phyloP scores from a whole-genome alignment of 2,888 invertebrate species.

The Euclidia mi region DNA sequence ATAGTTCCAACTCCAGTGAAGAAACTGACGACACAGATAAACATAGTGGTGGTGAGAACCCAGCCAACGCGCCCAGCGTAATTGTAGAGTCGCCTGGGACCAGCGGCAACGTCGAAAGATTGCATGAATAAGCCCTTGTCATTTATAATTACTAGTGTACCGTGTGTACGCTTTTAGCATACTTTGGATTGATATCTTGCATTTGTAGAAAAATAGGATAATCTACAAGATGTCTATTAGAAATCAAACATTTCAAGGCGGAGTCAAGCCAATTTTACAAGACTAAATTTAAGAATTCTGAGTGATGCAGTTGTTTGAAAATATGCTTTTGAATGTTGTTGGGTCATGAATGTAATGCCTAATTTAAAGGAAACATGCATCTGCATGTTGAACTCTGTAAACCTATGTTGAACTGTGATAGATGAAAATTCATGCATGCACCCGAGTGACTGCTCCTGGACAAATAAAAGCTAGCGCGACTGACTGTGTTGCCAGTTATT shows the following conservation, averaged over 20 bases:
- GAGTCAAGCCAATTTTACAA: too few species aligned
- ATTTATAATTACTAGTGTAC: constrained; percentile 8
- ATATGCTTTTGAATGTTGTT: too few species aligned
- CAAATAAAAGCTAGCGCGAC: constrained; percentile 30
- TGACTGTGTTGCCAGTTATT: constrained; percentile 41
- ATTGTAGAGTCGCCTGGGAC: constrained; percentile 78
- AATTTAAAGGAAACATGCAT: background rate
- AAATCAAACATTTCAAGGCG: background rate
- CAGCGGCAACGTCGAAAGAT: constrained; percentile 82
- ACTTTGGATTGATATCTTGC: constrained; percentile 3
- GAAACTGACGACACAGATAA: constrained; percentile 45
- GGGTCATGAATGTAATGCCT: too few species aligned
- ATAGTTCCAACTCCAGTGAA: constrained; percentile 53
- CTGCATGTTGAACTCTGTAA: constrained; percentile 1
- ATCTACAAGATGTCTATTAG: background rate
- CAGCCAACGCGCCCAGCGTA: constrained; percentile 76
- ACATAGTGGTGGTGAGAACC: constrained; percentile 44
- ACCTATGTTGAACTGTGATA: constrained; percentile 72
- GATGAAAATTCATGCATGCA: constrained; percentile 48
- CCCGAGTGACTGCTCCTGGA: constrained; percentile 32
- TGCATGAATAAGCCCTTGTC: constrained; percentile 62
- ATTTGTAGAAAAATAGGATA: constrained; percentile 4
- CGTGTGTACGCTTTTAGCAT: constrained; percentile 1
- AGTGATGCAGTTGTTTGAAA: too few species aligned
- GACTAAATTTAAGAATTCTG: too few species aligned